These are phyloP conservation scores for Garrulus glandarius DNA, from an alignment of 2,797 vertebrate genomes.

Conservation along the genomic window DNA sequence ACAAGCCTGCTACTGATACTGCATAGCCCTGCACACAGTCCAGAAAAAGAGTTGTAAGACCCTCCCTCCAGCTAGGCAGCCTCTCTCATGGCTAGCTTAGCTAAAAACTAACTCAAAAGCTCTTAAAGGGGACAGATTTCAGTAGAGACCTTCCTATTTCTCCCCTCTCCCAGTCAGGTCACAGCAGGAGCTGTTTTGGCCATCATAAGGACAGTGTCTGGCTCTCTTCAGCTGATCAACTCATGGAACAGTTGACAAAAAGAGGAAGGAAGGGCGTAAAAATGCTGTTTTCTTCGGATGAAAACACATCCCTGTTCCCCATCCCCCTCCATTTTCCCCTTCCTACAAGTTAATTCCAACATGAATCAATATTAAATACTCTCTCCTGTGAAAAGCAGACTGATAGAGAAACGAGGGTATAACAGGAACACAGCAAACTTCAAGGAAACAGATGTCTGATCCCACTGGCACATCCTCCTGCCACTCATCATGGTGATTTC, in stretches of 20 bases:
- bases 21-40: not conserved
- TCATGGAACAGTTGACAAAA: not conserved
- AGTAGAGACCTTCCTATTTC: not conserved
- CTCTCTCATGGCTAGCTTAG: not conserved
- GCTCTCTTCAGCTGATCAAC: not conserved
- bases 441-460: slow-evolving; percentile 49
- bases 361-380: not conserved
- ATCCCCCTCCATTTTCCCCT: not conserved
- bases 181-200: not conserved
- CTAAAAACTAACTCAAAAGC: not conserved
- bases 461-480: not conserved
- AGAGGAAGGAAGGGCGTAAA: not conserved
- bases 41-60: not conserved
- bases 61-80: not conserved
- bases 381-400: not conserved
- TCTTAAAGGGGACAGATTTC: not conserved
- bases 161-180: not conserved
- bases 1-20: not conserved
- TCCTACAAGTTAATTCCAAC: not conserved
- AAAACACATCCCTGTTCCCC: not conserved
- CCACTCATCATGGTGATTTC: not conserved
- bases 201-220: not conserved
- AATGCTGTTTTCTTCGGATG: not conserved
- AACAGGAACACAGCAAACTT: not conserved
- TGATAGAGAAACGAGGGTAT: not conserved